Evolutionary conservation across 2,888 invertebrate genomes (phyloP).

Genomic region (Apoda limacodes): DNA sequence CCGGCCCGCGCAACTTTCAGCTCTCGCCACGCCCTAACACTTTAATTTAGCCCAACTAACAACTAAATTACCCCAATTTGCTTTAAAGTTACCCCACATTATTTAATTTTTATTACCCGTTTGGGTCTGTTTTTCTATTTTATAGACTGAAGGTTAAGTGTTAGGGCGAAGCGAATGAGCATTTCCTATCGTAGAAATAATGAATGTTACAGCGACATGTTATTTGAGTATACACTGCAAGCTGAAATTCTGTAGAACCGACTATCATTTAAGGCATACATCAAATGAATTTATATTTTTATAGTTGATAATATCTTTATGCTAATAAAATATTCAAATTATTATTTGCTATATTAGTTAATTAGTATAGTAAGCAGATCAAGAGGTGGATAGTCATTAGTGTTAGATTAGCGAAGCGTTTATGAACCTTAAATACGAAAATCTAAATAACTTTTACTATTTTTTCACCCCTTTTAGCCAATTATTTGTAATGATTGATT

Average conservation of each 20-base stretch:
- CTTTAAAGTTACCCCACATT: constrained; percentile 5
- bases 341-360: too few species aligned
- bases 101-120: background rate
- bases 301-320: too few species aligned
- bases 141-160: constrained; percentile 53
- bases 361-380: constrained; percentile 2
- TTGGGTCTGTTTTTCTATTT: constrained; percentile 1
- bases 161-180: constrained; percentile 69
- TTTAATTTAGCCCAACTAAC: constrained; percentile 7
- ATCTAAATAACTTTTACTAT: constrained; percentile 13
- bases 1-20: constrained; percentile 36
- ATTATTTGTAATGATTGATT: constrained; percentile 9
- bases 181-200: constrained; percentile 23
- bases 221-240: constrained; percentile 34
- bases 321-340: too few species aligned
- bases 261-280: too few species aligned
- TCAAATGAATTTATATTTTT: too few species aligned
- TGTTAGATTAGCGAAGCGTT: constrained; percentile 45
- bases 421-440: constrained; percentile 7
- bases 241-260: too few species aligned
- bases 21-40: constrained; percentile 56
- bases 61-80: constrained; percentile 1
- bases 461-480: constrained; percentile 14
- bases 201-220: constrained; percentile 43
- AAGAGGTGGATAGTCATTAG: constrained; percentile 20